Evolutionary conservation across 2,797 vertebrate species (phyloP).

Genomic region (Myiotriccus ornatus): DNA sequence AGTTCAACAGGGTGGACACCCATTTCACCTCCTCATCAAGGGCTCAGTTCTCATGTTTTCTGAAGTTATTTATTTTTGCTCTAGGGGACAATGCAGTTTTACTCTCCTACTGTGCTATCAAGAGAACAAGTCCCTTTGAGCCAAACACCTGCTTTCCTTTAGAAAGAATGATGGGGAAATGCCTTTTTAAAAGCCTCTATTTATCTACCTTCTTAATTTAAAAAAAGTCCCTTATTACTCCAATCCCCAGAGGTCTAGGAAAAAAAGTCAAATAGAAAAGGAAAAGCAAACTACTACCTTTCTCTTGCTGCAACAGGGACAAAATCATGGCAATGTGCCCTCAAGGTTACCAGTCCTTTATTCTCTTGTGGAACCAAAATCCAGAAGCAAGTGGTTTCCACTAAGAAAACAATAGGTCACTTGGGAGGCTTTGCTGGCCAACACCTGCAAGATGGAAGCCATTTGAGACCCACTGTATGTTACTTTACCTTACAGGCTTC

Average conservation of each 20-base stretch:
- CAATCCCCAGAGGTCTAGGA: not conserved
- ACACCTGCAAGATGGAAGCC: not conserved
- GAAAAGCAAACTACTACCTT: not conserved
- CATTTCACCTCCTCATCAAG: constrained; percentile 32
- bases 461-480: not conserved
- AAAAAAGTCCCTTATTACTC: constrained; percentile 15
- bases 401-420: not conserved
- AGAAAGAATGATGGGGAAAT: constrained; percentile 14
- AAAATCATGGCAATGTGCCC: not conserved
- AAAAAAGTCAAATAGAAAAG: not conserved
- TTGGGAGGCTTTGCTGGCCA: not conserved
- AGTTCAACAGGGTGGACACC: constrained; percentile 44
- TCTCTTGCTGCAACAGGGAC: not conserved
- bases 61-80: constrained; percentile 63
- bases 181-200: constrained; percentile 12
- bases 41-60: constrained; percentile 48
- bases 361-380: not conserved
- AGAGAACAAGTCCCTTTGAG: constrained; percentile 56
- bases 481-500: not conserved
- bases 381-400: not conserved
- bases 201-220: constrained; percentile 42
- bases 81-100: constrained; percentile 50
- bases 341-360: not conserved
- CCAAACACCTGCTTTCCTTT: constrained; percentile 68
- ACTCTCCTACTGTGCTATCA: not conserved